Evolutionary conservation across 1,140 invertebrate species (phyloP).

Genomic region (Pseudomyrmex pallidus): DNA sequence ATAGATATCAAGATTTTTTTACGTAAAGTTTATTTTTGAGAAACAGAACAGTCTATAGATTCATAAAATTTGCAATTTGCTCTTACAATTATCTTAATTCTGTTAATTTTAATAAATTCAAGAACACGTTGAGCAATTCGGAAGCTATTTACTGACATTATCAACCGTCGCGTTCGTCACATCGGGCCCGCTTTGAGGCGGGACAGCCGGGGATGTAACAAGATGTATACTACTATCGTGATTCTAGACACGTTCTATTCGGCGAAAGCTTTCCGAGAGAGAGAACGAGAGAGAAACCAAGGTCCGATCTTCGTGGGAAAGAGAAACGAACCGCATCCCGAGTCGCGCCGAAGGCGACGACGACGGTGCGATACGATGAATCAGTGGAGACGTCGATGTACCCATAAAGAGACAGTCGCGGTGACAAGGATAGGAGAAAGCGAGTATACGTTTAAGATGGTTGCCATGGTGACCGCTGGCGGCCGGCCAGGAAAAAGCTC

Average conservation of each 20-base stretch:
- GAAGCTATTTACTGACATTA: constrained; percentile 26
- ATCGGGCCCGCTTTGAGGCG: constrained; percentile 19
- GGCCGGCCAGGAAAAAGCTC: constrained; percentile 77
- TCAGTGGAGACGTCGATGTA: constrained; percentile 68
- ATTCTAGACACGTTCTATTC: constrained; percentile 25
- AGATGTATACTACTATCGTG: constrained; percentile 45
- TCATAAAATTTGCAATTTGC: too few species aligned
- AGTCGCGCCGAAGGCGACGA: constrained; percentile 48
- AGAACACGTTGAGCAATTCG: constrained; percentile 35
- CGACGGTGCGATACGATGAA: constrained; percentile 66
- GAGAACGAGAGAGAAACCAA: neutral
- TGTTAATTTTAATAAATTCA: neutral
- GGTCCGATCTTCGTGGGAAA: constrained; percentile 12
- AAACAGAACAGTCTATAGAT: too few species aligned
- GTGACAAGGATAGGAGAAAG: constrained; percentile 47
- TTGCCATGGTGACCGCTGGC: constrained; percentile 82
- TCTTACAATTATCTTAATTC: neutral
- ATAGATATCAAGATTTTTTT: too few species aligned
- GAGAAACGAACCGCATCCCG: neutral
- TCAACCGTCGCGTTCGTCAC: constrained; percentile 16
- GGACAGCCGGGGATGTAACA: constrained; percentile 27
- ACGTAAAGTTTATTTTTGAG: too few species aligned
- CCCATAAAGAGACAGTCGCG: constrained; percentile 68
- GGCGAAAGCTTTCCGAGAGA: neutral
- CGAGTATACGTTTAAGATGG: constrained; percentile 77